phyloP scores from a whole-genome alignment of 1,140 invertebrate genomes.

The Orchestia grillus region DNA sequence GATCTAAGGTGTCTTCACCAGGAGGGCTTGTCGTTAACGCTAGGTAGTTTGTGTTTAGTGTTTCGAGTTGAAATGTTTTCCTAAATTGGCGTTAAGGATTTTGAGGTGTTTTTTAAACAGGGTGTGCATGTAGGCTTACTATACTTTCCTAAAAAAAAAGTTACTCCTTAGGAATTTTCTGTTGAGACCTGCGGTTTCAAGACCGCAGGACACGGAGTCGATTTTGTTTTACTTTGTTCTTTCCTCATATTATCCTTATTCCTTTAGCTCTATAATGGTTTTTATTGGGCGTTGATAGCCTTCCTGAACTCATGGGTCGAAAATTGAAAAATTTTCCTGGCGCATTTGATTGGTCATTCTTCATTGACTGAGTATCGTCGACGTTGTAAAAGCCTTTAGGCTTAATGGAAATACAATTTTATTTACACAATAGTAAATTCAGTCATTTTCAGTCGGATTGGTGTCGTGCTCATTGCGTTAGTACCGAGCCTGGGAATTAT shows the following conservation, averaged over 20 bases:
- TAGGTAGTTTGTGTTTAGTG: background rate
- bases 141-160: background rate
- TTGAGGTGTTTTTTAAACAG: background rate
- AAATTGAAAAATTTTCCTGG: background rate
- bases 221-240: background rate
- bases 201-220: background rate
- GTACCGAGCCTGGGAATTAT: background rate
- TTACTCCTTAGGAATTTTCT: background rate
- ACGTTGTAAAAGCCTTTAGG: background rate
- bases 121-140: background rate
- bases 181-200: background rate
- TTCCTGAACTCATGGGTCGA: too few species aligned
- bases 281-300: too few species aligned
- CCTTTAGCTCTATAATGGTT: too few species aligned
- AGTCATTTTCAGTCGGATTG: background rate
- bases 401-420: background rate
- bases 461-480: background rate
- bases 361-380: background rate
- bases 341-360: background rate
- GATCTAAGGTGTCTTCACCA: background rate
- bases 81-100: background rate
- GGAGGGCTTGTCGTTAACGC: background rate
- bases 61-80: background rate
- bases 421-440: background rate
- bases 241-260: background rate